These are phyloP conservation scores for Cryptoblepharus egeriae DNA, from an alignment of 2,797 vertebrate species.

Conservation along the genomic window DNA sequence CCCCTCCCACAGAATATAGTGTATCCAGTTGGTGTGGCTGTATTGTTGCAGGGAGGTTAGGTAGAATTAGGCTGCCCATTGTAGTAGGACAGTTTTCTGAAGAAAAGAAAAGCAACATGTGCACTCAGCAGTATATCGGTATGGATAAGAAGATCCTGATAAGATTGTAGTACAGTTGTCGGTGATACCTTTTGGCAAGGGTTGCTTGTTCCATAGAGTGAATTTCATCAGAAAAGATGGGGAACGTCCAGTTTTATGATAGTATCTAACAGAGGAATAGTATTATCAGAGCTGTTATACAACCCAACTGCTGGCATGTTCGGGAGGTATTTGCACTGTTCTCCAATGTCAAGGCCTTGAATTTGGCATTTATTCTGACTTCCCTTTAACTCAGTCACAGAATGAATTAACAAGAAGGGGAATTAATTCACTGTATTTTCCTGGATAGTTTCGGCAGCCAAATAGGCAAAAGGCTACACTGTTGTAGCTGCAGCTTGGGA, in stretches of 20 bases:
- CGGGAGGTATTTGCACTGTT: conserved; percentile 5
- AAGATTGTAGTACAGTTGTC: not conserved
- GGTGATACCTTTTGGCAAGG: not conserved
- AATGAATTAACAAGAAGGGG: not conserved
- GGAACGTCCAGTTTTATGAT: not conserved
- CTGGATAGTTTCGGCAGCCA: conserved; percentile 47
- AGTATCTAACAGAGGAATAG: not conserved
- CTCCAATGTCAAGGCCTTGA: conserved; percentile 32
- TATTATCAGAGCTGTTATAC: not conserved
- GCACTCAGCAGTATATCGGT: too few relatives aligned
- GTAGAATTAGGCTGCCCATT: too few relatives aligned
- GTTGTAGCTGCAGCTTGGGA: conserved; percentile 8
- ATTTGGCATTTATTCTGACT: not conserved
- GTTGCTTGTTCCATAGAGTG: not conserved
- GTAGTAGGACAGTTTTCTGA: too few relatives aligned
- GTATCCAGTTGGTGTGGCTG: too few relatives aligned
- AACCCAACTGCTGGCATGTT: not conserved
- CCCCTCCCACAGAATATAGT: too few relatives aligned
- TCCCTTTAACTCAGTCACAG: conserved; percentile 44
- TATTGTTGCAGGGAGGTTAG: too few relatives aligned
- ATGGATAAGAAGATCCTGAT: not conserved
- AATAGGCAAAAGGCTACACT: conserved; percentile 62
- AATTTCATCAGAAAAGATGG: not conserved
- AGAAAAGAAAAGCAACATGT: too few relatives aligned
- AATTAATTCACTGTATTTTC: conserved; percentile 43